Percentiles rank a stretch among this genome's conserved stretches.
These are phyloP conservation scores for Netelia fuscicornis DNA, from an alignment of 2,888 invertebrate genomes.

Conservation along the genomic window DNA sequence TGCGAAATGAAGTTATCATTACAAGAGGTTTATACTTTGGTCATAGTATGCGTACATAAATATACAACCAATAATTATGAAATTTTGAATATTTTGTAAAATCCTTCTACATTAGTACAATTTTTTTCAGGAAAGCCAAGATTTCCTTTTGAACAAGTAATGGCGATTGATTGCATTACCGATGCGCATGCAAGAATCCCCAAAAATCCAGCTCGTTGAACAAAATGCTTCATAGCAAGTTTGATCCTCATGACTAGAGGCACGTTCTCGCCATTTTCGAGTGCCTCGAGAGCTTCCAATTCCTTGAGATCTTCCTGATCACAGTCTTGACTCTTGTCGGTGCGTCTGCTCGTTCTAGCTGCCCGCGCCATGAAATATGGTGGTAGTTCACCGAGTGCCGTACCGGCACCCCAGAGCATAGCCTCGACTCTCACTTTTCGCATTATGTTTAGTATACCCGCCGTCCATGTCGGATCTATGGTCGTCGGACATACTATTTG, in stretches of 20 bases:
- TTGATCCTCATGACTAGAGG: conserved; percentile 92
- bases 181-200: conserved; percentile 98
- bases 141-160: conserved; percentile 34
- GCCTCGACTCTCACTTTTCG: conserved; percentile 97
- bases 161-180: conserved; percentile 84
- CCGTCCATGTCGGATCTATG: conserved; percentile 87
- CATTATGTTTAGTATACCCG: conserved; percentile 97
- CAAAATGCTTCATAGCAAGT: conserved; percentile 93
- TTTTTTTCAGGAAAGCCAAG: neutral
- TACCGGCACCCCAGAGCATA: conserved; percentile 99
- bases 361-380: conserved; percentile 99
- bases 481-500: conserved; percentile 97
- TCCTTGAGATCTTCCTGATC: conserved; percentile 90
- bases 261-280: conserved; percentile 87
- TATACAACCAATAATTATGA: no score
- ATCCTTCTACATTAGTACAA: neutral
- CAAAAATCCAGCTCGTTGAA: conserved; percentile 97
- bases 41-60: no score
- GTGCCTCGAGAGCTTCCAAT: conserved; percentile 90
- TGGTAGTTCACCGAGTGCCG: conserved; percentile 99
- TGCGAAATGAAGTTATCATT: conserved; percentile 81
- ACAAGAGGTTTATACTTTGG: neutral
- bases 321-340: conserved; percentile 85
- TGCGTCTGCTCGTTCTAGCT: conserved; percentile 87
- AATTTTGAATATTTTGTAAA: no score